These are phyloP conservation scores for Eristalis tenax DNA, from an alignment of 2,888 invertebrate genomes.

Conservation along the genomic window DNA sequence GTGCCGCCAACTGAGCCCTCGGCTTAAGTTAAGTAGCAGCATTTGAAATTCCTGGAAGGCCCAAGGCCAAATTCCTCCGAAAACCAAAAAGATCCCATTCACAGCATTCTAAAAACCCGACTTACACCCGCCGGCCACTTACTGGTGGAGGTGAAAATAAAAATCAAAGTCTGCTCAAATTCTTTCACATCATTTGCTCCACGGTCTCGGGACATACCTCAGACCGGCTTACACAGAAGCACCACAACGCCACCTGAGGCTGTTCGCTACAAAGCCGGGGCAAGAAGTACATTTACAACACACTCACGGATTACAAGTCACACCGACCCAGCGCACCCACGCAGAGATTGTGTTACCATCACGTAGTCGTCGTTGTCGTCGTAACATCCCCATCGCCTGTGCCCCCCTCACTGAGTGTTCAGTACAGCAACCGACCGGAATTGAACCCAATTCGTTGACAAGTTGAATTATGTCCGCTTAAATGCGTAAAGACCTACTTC, in stretches of 20 bases:
- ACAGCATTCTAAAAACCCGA: not conserved
- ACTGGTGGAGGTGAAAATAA: not conserved
- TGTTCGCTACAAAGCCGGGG: not conserved
- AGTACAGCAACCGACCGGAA: conserved; percentile 66
- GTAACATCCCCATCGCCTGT: not conserved
- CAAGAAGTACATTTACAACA: conserved; percentile 17
- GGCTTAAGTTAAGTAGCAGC: not conserved
- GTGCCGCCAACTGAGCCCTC: not conserved
- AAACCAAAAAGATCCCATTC: not conserved
- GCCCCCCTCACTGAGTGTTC: not conserved
- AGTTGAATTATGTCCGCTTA: conserved; percentile 72
- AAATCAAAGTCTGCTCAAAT: conserved; percentile 11
- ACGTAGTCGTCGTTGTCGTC: not conserved
- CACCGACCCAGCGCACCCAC: conserved; percentile 13
- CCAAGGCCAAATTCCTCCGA: not conserved
- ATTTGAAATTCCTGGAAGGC: not conserved
- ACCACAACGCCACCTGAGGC: conserved; percentile 52
- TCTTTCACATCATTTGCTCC: conserved; percentile 52
- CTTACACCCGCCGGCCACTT: not conserved
- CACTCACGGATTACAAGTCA: conserved; percentile 57
- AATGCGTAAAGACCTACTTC: conserved; percentile 71
- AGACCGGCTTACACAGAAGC: conserved; percentile 38
- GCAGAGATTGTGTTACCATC: conserved; percentile 44
- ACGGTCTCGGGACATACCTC: conserved; percentile 9
- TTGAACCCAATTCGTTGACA: conserved; percentile 71